Conservation (phyloP, 2,113 vertebrate genomes). For the Archilochus colubris region DNA sequence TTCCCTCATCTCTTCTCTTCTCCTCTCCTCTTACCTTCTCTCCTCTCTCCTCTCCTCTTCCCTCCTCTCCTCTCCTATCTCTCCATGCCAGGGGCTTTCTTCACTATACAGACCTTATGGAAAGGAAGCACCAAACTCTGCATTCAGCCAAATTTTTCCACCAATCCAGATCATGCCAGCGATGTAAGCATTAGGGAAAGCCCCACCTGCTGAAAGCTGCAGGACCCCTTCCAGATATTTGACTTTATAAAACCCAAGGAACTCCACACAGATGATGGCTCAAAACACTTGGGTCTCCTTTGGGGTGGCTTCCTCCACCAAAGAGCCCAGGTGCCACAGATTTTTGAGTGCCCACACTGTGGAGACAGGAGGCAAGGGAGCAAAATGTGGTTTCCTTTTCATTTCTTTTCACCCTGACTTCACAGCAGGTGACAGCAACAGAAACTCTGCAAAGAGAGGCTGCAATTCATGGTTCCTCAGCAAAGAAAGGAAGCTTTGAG, state of each 20-base stretch:
- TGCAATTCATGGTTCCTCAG: conserved; percentile 13
- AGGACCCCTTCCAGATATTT: not conserved
- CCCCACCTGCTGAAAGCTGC: not conserved
- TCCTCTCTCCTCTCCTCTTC: too few species aligned
- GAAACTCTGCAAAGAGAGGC: not conserved
- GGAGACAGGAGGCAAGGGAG: not conserved
- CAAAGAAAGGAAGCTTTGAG: conserved; percentile 33
- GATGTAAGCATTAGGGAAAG: not conserved
- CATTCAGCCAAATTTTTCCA: not conserved
- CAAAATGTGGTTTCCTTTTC: not conserved
- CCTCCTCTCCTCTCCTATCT: not conserved
- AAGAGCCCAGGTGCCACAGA: not conserved
- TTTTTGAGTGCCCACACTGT: not conserved
- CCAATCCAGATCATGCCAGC: not conserved
- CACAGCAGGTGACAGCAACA: conserved; percentile 12
- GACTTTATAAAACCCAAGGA: not conserved
- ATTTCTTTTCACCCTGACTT: not conserved
- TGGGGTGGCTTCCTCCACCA: not conserved
- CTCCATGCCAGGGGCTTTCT: not conserved
- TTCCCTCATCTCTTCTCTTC: too few species aligned
- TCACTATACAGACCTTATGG: not conserved
- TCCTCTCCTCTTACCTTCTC: too few species aligned
- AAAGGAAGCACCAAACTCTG: not conserved
- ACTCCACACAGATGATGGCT: not conserved
- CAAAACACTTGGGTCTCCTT: not conserved